Base-by-base conservation (phyloP, 2,113 vertebrate species). In the Martes martes region DNA sequence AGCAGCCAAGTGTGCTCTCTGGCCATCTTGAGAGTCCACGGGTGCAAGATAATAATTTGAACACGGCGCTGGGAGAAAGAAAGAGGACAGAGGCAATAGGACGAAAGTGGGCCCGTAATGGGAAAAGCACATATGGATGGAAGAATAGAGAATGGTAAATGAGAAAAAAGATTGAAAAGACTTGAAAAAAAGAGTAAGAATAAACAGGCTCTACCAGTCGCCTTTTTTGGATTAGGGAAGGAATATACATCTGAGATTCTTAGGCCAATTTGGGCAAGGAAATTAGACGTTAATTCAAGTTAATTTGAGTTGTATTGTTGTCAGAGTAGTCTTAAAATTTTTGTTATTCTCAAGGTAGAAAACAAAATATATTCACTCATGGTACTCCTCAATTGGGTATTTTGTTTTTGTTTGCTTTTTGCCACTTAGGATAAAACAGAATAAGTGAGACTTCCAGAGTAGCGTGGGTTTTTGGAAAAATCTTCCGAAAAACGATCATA, bases 201-300 rank as follows among this genome's bases (percentile, higher is more conserved):
- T 73, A 87, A 89, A 80, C 28, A 61, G n/a, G 28, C 18, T 57
- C 31, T 61, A 36, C 39, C 16, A n/a, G 14, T 73, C 52, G 61
- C 18, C 76, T 87, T 50, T 95, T 93, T 28, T 28, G 45, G 11
- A 26, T 86, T 28, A 92, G 61, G 80, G 76, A 96, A 94, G 76
- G 92, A 89, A 79, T 69, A 69, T 86, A 65, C 1, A 74, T 84
- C 42, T 85, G 31, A 94, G 95, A 82, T 88, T 71, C 21, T 90
- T n/a, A n/a, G 69, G 18, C 36, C 24, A 42, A 16, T 92, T 83
- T 96, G 5, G 50, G 33, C 8, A 74, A 91, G 61, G 85, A 93
- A 89, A 92, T 89, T 15, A 87, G 63, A 93, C 79, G n/a, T 94
- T 85, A 84, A 88, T 95, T 93, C 82, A 61, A 65, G 55, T 94